A percentile compares a stretch with the other conserved stretches of the same genome.
Evolutionary conservation across 2,888 invertebrate genomes (phyloP).

Genomic region (Troides oblongomaculatus): DNA sequence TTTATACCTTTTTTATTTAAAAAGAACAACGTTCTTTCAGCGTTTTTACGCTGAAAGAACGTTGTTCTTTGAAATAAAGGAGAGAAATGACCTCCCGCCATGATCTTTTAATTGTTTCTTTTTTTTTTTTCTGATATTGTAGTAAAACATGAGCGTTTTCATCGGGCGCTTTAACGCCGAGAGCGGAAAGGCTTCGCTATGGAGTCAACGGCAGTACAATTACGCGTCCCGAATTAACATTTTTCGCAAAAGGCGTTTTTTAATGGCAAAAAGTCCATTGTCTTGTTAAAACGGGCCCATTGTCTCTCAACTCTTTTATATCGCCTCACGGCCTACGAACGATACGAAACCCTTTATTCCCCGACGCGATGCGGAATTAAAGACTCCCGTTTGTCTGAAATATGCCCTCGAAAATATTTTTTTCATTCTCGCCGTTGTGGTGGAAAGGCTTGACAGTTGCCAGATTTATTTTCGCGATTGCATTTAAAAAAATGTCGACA

Average conservation of each 20-base stretch:
- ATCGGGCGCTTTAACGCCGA: conserved; percentile 16
- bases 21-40: neutral
- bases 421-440: conserved; percentile 16
- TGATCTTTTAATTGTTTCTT: conserved; percentile 13
- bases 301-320: conserved; percentile 42
- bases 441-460: conserved; percentile 22
- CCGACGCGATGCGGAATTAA: conserved; percentile 25
- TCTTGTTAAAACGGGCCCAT: conserved; percentile 40
- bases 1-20: neutral
- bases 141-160: conserved; percentile 23
- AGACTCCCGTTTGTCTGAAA: conserved; percentile 28
- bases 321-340: conserved; percentile 24
- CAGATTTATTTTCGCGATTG: conserved; percentile 28
- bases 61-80: neutral
- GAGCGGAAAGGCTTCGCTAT: conserved; percentile 14
- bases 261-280: conserved; percentile 51
- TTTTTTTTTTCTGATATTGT: conserved; percentile 1
- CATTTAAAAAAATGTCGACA: conserved; percentile 9
- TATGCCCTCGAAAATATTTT: conserved; percentile 30
- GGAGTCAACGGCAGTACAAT: conserved; percentile 17
- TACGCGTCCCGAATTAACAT: conserved; percentile 29
- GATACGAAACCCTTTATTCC: conserved; percentile 26
- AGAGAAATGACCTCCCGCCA: neutral
- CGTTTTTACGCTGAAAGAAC: too few relatives aligned
- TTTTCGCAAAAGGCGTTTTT: conserved; percentile 36